Base-by-base conservation (phyloP, 2,888 invertebrate genomes). In the Minunthozetes semirufus region DNA sequence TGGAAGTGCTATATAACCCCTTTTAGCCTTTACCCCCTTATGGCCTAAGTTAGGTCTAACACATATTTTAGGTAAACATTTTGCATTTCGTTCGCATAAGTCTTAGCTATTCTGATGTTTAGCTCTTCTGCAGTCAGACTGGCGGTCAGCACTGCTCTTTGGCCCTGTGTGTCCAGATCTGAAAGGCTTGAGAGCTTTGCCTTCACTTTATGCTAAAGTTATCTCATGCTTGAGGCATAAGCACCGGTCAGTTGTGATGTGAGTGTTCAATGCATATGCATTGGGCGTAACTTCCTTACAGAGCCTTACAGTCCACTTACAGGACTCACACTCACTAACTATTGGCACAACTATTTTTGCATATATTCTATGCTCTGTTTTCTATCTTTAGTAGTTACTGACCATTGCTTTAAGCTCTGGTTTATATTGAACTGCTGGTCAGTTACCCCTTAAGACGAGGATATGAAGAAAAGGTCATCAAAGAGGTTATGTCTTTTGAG, bases 181-280 rank as follows among this genome's bases (percentile, higher is more conserved):
- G 5, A 59, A 59, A 59, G 27, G 59, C 59, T 27, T 27, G 27
- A 22, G 27, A 22, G 25, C n/a, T n/a, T n/a, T 56, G 17, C 56
- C 56, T 56, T 29, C 33, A 27, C 63, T 63, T 13, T 63, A 17
- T 29, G 29, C 33, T 63, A 63, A 29, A 63, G 63, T 63, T 63
- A 63, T 63, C 63, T 63, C 63, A 63, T 63, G 63, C 63, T 63
- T 63, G 63, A 33, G 63, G 63, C 63, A 63, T 63, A 63, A 63
- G 63, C 56, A 56, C 56, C 22, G 56, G 56, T 56, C n/a, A 56
- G 56, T 17, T 56, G 56, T 63, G 63, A 33, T 63, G 63, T n/a
- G 33, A 13, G 33, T 63, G 63, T 63, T 63, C 15, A 33, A 33
- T 63, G 33, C 53, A 53, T 53, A 53, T 53, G 46, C 25, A 63